Percentiles rank a stretch among this genome's conserved stretches.
phyloP scores from a whole-genome alignment of 2,113 vertebrate genomes.

The Serilophus lunatus region DNA sequence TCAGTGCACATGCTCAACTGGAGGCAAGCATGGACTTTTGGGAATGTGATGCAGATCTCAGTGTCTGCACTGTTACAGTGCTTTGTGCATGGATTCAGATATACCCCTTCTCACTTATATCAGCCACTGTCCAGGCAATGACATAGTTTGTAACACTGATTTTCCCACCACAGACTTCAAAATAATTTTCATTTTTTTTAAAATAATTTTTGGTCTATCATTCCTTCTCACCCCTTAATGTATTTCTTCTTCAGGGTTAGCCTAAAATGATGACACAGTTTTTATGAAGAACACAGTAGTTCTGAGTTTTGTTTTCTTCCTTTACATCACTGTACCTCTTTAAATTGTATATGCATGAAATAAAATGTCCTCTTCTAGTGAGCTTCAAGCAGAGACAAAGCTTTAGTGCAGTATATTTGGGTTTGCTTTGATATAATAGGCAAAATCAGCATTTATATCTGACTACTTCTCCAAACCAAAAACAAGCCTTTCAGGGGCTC shows the following conservation, averaged over 20 bases:
- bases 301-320: not conserved
- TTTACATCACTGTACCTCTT: not conserved
- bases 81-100: not conserved
- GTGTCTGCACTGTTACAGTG: accelerated
- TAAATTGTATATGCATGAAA: not conserved
- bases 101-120: not conserved
- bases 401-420: not conserved
- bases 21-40: not conserved
- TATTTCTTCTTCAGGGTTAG: not conserved
- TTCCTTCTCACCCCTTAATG: not conserved
- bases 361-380: not conserved
- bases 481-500: not conserved
- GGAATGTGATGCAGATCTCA: not conserved
- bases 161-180: accelerated
- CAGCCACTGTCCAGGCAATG: not conserved
- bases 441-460: not conserved
- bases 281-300: not conserved
- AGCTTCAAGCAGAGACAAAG: not conserved
- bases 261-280: not conserved
- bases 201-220: not conserved
- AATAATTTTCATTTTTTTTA: not conserved
- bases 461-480: not conserved
- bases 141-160: not conserved
- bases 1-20: not conserved
- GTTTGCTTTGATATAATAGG: not conserved